Evolutionary conservation across 2,797 vertebrate genomes (phyloP).

Genomic region (Acrossocheilus fasciatus): DNA sequence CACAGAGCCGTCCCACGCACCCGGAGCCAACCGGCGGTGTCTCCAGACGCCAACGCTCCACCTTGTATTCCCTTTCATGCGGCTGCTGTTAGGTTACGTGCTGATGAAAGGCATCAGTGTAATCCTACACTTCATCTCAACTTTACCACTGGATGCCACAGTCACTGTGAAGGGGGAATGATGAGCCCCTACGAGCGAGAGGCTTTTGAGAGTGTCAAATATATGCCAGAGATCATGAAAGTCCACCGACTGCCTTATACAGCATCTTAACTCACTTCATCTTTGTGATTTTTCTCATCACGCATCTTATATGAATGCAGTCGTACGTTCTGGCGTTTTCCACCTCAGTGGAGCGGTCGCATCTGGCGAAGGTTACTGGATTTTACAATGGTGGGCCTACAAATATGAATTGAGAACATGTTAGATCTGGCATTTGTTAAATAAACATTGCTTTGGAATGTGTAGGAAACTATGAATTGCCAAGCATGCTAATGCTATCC

Average conservation of each 20-base stretch:
- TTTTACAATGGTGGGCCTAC: conserved; percentile 1
- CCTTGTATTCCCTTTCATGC: conserved; percentile 54
- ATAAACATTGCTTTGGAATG: conserved; percentile 1
- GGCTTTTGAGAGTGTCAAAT: conserved; percentile 41
- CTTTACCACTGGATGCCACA: conserved; percentile 24
- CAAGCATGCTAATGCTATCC: background rate
- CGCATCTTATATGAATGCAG: background rate
- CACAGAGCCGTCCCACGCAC: conserved; percentile 50
- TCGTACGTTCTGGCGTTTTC: conserved; percentile 30
- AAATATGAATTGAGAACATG: conserved; percentile 3
- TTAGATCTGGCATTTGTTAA: background rate
- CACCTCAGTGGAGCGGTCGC: conserved; percentile 9
- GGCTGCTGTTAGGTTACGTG: conserved; percentile 47
- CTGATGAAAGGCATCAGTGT: conserved; percentile 46
- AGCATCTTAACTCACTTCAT: conserved; percentile 24
- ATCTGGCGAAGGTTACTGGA: conserved; percentile 22
- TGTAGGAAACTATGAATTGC: background rate
- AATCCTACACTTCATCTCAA: conserved; percentile 38
- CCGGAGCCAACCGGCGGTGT: conserved; percentile 27
- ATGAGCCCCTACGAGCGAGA: conserved; percentile 22
- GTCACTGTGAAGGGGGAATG: conserved; percentile 13
- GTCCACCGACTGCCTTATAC: conserved; percentile 35
- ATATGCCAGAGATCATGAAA: conserved; percentile 49
- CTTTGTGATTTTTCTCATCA: conserved; percentile 17
- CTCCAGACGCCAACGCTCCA: conserved; percentile 45